Conservation (phyloP, 1,140 invertebrate species). For the Helicorthomorpha holstii region DNA sequence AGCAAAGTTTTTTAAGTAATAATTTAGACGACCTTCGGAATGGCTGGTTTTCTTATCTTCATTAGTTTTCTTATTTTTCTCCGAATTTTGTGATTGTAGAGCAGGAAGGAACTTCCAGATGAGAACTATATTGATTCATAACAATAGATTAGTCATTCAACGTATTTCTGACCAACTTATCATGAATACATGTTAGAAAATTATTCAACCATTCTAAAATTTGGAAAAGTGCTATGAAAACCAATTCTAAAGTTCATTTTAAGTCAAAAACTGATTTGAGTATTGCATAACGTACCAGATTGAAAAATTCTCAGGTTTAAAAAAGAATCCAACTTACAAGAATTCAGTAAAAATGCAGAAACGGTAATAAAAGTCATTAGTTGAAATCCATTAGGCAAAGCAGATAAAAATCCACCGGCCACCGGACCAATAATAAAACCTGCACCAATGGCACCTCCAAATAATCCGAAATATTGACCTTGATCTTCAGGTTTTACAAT, state of each 20-base stretch:
- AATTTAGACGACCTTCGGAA: background rate
- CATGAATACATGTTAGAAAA: background rate
- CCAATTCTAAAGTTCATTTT: too few relatives aligned
- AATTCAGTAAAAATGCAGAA: background rate
- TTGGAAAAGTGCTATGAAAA: too few relatives aligned
- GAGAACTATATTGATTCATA: background rate
- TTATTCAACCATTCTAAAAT: too few relatives aligned
- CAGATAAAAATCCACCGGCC: slow-evolving; percentile 43
- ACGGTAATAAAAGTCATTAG: background rate
- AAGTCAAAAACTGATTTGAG: too few relatives aligned
- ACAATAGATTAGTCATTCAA: background rate
- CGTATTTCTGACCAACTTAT: too few relatives aligned
- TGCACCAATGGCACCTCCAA: slow-evolving; percentile 43
- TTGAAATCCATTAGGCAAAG: slow-evolving; percentile 14
- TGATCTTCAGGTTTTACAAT: slow-evolving; percentile 31
- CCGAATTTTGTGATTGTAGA: background rate
- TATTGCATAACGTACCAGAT: too few relatives aligned
- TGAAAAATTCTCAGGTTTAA: too few relatives aligned
- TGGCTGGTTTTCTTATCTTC: background rate
- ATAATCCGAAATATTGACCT: slow-evolving; percentile 38
- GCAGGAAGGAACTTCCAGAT: background rate
- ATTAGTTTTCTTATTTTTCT: background rate
- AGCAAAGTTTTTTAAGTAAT: background rate
- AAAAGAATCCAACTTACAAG: background rate
- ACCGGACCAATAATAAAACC: slow-evolving; percentile 51